A percentile compares a stretch with the other conserved stretches of the same genome.
Evolutionary conservation across 2,113 vertebrate species (phyloP).

Genomic region (Camelus bactrianus): DNA sequence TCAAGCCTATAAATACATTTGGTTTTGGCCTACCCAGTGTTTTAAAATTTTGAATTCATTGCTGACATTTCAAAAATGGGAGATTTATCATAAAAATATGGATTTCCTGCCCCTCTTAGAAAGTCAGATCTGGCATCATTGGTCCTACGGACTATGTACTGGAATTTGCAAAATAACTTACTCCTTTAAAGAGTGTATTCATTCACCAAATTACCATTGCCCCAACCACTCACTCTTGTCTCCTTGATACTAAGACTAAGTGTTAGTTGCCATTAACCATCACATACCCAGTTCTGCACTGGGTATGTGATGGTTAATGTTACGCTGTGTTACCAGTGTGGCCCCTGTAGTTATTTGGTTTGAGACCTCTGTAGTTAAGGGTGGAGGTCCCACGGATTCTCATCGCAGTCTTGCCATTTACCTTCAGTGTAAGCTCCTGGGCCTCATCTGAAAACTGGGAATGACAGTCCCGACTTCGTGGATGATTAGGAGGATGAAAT

Average conservation of each 20-base stretch:
- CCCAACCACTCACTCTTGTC: not conserved
- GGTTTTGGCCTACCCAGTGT: not conserved
- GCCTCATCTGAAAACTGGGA: not conserved
- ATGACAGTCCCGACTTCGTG: not conserved
- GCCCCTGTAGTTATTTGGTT: not conserved
- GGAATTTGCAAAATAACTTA: not conserved
- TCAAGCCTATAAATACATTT: not conserved
- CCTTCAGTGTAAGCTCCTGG: not conserved
- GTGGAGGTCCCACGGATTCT: not conserved
- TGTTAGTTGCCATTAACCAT: not conserved
- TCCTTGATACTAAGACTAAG: not conserved
- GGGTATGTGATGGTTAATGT: too few species aligned
- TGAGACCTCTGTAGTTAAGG: not conserved
- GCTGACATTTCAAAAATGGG: constrained; percentile 48
- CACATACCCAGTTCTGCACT: not conserved
- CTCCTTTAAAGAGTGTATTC: not conserved
- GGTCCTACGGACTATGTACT: not conserved
- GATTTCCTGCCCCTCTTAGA: not conserved
- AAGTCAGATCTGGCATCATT: not conserved
- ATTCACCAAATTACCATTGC: not conserved
- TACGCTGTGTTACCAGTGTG: not conserved
- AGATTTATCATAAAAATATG: constrained; percentile 1
- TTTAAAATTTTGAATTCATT: constrained; percentile 5
- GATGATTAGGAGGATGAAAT: not conserved
- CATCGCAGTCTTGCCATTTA: not conserved